Percentiles rank a stretch among this genome's conserved stretches.
Conservation (phyloP, 2,797 vertebrate genomes). For the Gambusia yucatana region DNA sequence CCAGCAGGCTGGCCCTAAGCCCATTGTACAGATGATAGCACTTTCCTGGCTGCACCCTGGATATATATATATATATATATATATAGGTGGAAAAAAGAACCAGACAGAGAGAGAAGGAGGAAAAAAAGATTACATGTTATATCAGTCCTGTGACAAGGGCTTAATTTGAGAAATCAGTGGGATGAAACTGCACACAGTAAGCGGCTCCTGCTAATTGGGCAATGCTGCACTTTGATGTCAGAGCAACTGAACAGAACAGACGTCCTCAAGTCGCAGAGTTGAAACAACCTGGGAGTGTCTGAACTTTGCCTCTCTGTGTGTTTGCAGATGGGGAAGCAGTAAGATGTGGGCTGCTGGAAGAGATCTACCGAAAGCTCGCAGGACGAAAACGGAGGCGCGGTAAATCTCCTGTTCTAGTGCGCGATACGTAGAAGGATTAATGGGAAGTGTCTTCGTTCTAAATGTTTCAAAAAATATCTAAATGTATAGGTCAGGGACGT, state of each 20-base stretch:
- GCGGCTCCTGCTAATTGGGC: conserved; percentile 61
- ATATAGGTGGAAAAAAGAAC: conserved; percentile 27
- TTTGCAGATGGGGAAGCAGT: conserved; percentile 28
- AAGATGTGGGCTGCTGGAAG: conserved; percentile 6
- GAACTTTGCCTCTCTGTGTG: conserved; percentile 26
- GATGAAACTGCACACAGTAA: conserved; percentile 35
- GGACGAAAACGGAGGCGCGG: conserved; percentile 18
- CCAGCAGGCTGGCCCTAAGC: conserved; percentile 91
- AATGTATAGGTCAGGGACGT: too few species aligned
- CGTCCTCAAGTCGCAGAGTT: conserved; percentile 30
- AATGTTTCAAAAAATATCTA: background rate
- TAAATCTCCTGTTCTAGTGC: conserved; percentile 25
- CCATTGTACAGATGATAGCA: conserved; percentile 97
- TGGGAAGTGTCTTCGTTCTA: conserved; percentile 22
- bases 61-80: conserved; percentile 19
- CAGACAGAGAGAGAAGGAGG: background rate
- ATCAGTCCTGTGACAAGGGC: conserved; percentile 28
- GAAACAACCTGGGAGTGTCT: conserved; percentile 39
- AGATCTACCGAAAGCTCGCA: conserved; percentile 32
- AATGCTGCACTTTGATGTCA: conserved; percentile 56
- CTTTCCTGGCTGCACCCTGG: conserved; percentile 93
- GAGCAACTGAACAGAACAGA: conserved; percentile 32
- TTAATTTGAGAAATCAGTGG: conserved; percentile 54
- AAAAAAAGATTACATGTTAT: conserved; percentile 20
- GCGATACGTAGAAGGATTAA: conserved; percentile 10